Evolutionary conservation across 2,113 vertebrate species (phyloP).

Genomic region (Machaerirhynchus nigripectus): DNA sequence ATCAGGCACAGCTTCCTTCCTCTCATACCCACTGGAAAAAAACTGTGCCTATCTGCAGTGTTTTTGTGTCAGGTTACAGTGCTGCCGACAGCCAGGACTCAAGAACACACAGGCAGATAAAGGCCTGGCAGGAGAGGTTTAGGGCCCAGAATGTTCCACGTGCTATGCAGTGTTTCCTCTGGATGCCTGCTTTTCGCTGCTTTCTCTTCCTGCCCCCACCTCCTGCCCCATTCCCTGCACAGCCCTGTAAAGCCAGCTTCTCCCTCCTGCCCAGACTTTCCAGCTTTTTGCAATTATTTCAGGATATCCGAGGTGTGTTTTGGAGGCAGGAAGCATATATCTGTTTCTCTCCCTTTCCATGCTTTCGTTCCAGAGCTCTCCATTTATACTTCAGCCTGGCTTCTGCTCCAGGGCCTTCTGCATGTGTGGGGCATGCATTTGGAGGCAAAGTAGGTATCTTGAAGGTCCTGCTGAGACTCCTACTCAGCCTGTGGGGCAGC

Average conservation of each 20-base stretch:
- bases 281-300: neutral
- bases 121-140: neutral
- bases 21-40: slow-evolving; percentile 6
- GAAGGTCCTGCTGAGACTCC: neutral
- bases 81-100: neutral
- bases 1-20: slow-evolving; percentile 10
- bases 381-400: neutral
- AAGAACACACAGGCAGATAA: neutral
- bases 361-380: fast-evolving
- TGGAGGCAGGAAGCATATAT: neutral
- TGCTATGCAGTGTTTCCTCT: neutral
- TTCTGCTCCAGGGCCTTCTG: neutral
- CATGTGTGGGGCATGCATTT: fast-evolving
- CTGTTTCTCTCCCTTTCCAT: neutral
- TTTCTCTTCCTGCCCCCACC: neutral
- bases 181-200: neutral
- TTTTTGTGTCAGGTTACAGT: neutral
- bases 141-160: neutral
- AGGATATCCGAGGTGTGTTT: neutral
- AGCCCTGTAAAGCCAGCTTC: neutral
- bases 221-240: neutral
- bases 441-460: neutral
- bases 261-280: neutral
- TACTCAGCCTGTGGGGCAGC: neutral
- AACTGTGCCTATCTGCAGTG: neutral